A percentile compares a stretch with the other conserved stretches of the same genome.
Conservation (phyloP, 2,888 invertebrate species). For the Lycaena phlaeas region DNA sequence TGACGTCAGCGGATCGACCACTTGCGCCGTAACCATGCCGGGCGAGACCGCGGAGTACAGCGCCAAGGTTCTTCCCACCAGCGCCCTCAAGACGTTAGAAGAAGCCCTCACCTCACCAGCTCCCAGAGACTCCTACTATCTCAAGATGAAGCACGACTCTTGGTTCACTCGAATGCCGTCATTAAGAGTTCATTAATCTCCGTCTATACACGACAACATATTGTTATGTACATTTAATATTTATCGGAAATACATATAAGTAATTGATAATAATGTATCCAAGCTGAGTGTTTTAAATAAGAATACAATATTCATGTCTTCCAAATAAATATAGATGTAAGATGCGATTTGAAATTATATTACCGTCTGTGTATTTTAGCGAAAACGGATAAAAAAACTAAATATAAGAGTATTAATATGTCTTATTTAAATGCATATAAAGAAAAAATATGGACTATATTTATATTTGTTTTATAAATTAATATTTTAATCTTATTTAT, state of each 20-base stretch:
- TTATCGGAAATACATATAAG: constrained; percentile 1
- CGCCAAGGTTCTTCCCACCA: constrained; percentile 74
- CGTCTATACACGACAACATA: neutral
- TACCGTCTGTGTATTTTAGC: no score
- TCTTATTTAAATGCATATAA: no score
- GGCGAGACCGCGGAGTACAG: constrained; percentile 76
- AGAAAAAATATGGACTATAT: no score
- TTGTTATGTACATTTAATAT: neutral
- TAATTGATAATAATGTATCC: constrained; percentile 1
- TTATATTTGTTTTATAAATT: no score
- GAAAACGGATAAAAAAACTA: no score
- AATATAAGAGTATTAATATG: no score
- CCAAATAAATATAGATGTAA: no score
- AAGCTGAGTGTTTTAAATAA: neutral
- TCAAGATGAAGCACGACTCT: constrained; percentile 64
- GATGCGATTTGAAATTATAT: no score
- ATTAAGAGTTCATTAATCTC: constrained; percentile 43
- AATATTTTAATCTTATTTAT: constrained; percentile 1
- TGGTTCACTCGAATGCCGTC: constrained; percentile 71
- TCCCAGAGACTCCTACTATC: constrained; percentile 68
- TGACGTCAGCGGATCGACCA: constrained; percentile 49
- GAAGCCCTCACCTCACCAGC: constrained; percentile 73
- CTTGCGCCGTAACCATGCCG: constrained; percentile 67
- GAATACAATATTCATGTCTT: constrained; percentile 1
- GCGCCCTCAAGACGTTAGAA: constrained; percentile 74